Conservation (phyloP, 2,797 vertebrate genomes). For the Notamacropus eugenii region DNA sequence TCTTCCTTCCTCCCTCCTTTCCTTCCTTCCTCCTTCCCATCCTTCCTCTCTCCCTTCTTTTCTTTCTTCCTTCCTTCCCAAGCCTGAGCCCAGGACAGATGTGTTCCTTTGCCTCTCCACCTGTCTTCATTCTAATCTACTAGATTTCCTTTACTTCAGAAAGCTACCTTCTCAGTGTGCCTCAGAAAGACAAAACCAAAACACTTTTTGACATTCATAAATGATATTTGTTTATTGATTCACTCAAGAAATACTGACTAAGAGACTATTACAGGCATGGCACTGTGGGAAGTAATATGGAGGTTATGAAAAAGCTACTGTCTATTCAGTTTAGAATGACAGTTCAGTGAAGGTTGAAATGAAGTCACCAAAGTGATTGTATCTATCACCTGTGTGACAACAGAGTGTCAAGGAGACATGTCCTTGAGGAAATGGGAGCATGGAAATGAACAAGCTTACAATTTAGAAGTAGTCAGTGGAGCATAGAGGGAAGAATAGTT, state of each 20-base stretch:
- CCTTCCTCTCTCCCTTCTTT: neutral
- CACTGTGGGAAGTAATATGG: neutral
- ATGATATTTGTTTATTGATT: neutral
- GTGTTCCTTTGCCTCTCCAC: neutral
- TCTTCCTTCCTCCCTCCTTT: neutral
- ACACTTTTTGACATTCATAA: neutral
- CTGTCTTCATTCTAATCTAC: neutral
- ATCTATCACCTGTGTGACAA: neutral
- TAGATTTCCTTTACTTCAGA: neutral
- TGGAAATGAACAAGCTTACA: neutral
- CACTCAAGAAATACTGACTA: neutral
- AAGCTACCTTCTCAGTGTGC: neutral
- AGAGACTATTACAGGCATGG: neutral
- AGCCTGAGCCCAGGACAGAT: neutral
- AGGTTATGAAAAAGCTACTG: neutral
- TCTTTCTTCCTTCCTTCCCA: neutral
- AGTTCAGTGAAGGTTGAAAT: neutral
- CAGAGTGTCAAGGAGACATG: neutral
- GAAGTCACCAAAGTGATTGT: neutral
- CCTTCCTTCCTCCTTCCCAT: neutral
- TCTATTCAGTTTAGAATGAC: neutral
- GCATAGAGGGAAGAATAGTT: neutral
- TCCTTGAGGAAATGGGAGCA: neutral
- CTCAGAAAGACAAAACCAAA: neutral
- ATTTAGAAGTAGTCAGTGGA: neutral